A percentile compares a stretch with the other conserved stretches of the same genome.
phyloP scores from a whole-genome alignment of 2,797 vertebrate species.

The Australoheros facetus region DNA sequence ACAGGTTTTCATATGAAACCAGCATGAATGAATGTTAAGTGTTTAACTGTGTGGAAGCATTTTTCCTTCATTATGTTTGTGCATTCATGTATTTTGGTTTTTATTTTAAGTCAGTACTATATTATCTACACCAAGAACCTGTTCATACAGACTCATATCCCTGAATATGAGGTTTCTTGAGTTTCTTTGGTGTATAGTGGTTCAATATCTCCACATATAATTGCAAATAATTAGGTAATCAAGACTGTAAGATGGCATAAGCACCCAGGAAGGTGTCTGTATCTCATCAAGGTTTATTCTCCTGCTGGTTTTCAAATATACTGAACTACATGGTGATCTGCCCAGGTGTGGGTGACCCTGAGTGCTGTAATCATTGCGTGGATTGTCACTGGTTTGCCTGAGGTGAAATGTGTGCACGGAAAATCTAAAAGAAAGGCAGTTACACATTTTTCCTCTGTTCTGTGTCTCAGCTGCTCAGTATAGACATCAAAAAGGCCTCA shows the following conservation, averaged over 20 bases:
- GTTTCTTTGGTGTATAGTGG: neutral
- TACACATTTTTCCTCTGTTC: neutral
- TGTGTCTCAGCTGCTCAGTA: constrained; percentile 28
- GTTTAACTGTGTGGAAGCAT: neutral
- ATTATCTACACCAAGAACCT: neutral
- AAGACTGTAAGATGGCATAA: no score
- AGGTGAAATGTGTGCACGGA: neutral
- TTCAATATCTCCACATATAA: neutral
- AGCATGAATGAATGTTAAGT: neutral
- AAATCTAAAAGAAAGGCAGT: neutral
- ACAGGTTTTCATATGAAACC: neutral
- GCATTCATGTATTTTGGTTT: neutral
- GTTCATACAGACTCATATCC: neutral
- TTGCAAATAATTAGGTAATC: neutral
- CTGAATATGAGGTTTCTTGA: neutral
- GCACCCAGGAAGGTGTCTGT: no score
- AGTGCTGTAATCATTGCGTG: neutral
- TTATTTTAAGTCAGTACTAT: neutral
- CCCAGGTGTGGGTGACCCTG: neutral
- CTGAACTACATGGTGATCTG: neutral
- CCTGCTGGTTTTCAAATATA: no score
- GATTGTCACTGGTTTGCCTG: neutral
- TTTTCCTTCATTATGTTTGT: neutral
- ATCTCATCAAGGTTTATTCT: no score
- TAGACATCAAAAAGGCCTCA: constrained; percentile 55